Conservation (phyloP, 1,140 invertebrate genomes). For the Drosophila athabasca region DNA sequence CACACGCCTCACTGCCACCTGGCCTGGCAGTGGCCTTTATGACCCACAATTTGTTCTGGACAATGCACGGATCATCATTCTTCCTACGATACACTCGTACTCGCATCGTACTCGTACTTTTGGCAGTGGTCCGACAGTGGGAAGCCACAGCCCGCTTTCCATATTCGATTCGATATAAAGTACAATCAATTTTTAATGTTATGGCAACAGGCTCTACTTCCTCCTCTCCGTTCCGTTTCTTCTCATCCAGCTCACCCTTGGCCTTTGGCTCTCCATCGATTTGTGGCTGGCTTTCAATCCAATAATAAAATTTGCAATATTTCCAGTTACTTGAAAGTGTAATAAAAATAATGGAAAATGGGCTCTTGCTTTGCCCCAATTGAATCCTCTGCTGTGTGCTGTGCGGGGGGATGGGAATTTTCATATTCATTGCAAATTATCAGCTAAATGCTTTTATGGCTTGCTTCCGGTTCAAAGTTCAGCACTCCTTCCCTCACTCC, state of each 20-base stretch:
- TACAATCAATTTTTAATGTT: slow-evolving; percentile 57
- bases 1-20: slow-evolving; percentile 27
- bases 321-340: slow-evolving; percentile 56
- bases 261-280: slow-evolving; percentile 18
- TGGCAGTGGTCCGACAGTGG: too few species aligned
- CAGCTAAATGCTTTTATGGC: slow-evolving; percentile 67
- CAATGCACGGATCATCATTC: slow-evolving; percentile 36
- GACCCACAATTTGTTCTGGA: slow-evolving; percentile 50
- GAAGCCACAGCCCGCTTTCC: background rate
- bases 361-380: slow-evolving; percentile 18
- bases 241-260: background rate
- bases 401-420: slow-evolving; percentile 14
- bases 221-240: background rate
- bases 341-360: slow-evolving; percentile 43
- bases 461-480: slow-evolving; percentile 21
- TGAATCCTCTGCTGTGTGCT: slow-evolving; percentile 29
- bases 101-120: too few species aligned
- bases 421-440: slow-evolving; percentile 77
- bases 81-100: slow-evolving; percentile 46
- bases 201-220: slow-evolving; percentile 4
- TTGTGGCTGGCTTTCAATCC: slow-evolving; percentile 32
- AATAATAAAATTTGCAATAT: slow-evolving; percentile 55
- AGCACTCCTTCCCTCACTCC: background rate
- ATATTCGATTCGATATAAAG: slow-evolving; percentile 52
- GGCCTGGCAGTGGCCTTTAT: slow-evolving; percentile 52